Conservation (phyloP, 37 sponge, comb jelly and placozoan genomes). For the Hexactinellida sp. region DNA sequence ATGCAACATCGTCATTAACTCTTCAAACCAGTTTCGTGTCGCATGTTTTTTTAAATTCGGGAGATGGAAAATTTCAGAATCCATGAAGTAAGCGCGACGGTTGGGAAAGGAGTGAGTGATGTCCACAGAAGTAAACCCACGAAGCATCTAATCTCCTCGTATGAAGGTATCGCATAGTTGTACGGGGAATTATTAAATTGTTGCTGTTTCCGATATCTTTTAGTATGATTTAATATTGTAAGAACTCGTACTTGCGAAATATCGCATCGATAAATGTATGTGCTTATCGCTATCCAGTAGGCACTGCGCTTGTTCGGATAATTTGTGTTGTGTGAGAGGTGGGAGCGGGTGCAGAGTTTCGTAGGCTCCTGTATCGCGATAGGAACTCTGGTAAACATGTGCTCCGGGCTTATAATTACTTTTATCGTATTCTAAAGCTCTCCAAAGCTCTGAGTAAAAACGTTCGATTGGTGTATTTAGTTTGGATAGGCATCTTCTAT, state of each 20-base stretch:
- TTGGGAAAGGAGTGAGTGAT: neutral
- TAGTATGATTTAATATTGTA: neutral
- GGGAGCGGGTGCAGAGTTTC: neutral
- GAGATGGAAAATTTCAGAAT: neutral
- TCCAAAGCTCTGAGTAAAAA: neutral
- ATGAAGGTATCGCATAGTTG: neutral
- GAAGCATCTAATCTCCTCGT: neutral
- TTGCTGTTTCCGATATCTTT: neutral
- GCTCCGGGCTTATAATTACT: neutral
- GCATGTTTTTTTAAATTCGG: neutral
- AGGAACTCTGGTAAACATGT: neutral
- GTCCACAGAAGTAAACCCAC: slow-evolving; percentile 4
- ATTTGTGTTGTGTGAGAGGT: neutral
- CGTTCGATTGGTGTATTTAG: neutral
- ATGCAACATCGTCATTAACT: neutral
- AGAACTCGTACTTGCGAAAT: neutral
- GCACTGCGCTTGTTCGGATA: neutral
- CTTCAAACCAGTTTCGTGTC: neutral
- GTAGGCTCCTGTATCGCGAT: neutral
- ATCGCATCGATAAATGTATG: neutral
- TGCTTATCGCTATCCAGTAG: neutral
- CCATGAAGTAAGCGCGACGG: neutral
- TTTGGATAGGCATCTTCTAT: neutral
- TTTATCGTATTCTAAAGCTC: neutral
- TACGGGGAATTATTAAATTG: neutral